Base-by-base conservation (phyloP, 2,888 invertebrate genomes). In the Gasteruption jaculator region DNA sequence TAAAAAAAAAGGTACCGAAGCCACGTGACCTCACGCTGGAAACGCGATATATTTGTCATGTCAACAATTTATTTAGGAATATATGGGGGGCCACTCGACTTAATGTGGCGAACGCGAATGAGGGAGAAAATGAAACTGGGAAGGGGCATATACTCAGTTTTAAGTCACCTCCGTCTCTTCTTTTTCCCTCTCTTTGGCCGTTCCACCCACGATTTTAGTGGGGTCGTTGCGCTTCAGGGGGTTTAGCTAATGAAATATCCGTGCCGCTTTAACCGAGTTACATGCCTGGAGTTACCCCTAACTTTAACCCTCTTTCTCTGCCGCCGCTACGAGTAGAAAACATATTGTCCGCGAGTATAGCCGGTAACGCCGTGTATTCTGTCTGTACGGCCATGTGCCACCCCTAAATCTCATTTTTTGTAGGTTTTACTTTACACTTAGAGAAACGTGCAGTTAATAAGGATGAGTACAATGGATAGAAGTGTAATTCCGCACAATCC, bases 201-300 rank as follows among this genome's bases (percentile, higher is more conserved):
- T 33, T 33, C 19, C 14, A 14, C 29, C 6, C 16, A 5, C 6
- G 37, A 36, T 21, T 20, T 16, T 41, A 38, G 35, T 22, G 35
- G 37, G 35, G 40, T 27, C 35, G 43, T 27, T 36, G 43, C 44
- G 48, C 49, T 59, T 37, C 49, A 38, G 54, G 59, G 60, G 60
- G 56, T 38, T 45, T 45, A 56, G 61, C 64, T 70, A 70, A 69
- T 69, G 69, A 70, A 70, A 70, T 70, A 68, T 68, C 67, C 63
- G 63, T 65, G 63, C 64, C 58, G 62, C 53, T 69, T 68, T 70
- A 69, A 70, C 64, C 65, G 63, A 70, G 67, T 70, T 70, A 68
- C 62, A 60, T 58, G 52, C 53, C 53, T 52, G 25, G 37, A 45
- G 56, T 53, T 50, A 58, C 56, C 55, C 59, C 48, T 57, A 55